Conservation (phyloP, 2,113 vertebrate genomes). For the Vombatus ursinus region DNA sequence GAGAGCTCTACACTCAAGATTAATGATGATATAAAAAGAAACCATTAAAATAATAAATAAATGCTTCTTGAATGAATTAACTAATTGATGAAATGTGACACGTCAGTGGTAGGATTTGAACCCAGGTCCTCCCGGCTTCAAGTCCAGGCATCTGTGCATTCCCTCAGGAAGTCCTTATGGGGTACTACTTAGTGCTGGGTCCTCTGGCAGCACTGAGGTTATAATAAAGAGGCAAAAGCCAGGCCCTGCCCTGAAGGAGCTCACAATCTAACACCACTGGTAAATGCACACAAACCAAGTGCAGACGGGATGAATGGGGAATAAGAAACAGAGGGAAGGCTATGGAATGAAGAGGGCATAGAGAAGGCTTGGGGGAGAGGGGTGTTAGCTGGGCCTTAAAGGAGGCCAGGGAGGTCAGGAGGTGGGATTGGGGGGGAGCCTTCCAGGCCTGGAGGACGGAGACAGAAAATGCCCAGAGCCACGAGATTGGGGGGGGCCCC, state of each 20-base stretch:
- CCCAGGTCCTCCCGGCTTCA: neutral
- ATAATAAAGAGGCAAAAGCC: neutral
- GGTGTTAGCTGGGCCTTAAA: too few species aligned
- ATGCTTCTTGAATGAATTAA: neutral
- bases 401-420: too few species aligned
- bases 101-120: neutral
- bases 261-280: neutral
- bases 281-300: neutral
- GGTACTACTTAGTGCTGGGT: too few species aligned
- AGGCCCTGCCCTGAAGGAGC: neutral
- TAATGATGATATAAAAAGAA: neutral
- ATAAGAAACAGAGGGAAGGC: too few species aligned
- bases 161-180: neutral
- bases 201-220: neutral
- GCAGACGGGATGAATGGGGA: neutral
- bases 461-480: too few species aligned
- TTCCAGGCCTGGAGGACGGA: too few species aligned
- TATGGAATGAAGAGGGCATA: too few species aligned
- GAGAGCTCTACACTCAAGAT: neutral
- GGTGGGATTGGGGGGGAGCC: too few species aligned
- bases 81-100: neutral
- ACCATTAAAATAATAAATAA: neutral
- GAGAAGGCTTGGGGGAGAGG: too few species aligned
- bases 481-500: too few species aligned
- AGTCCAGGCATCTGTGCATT: too few species aligned